Evolutionary conservation across 92 coral and sea anemone species (phyloP).

Genomic region (Umimayanthus chanpuru): DNA sequence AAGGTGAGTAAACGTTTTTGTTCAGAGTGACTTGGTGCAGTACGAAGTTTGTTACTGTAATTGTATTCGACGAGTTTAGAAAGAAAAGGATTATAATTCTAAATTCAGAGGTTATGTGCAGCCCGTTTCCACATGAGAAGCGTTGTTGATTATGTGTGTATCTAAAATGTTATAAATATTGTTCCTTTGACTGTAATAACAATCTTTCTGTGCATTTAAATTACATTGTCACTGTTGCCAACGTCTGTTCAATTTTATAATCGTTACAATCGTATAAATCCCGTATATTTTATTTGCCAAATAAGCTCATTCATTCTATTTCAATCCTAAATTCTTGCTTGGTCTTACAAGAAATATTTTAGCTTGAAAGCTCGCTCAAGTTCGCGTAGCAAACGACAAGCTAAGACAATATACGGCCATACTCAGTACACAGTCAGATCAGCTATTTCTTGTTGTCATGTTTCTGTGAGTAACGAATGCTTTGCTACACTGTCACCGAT

Average conservation of each 20-base stretch:
- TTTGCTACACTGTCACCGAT: not conserved
- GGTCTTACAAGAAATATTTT: not conserved
- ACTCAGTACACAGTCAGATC: not conserved
- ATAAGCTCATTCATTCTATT: not conserved
- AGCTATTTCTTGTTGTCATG: not conserved
- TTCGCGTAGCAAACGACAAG: not conserved
- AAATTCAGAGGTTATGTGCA: not conserved
- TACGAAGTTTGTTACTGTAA: not conserved
- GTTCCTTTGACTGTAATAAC: not conserved
- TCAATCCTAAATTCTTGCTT: not conserved
- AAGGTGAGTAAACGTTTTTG: constrained; percentile 16
- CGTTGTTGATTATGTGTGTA: not conserved
- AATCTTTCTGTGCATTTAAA: not conserved
- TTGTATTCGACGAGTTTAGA: not conserved
- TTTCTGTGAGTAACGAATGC: not conserved
- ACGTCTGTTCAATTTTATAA: not conserved
- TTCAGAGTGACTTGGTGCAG: not conserved
- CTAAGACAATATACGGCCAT: not conserved
- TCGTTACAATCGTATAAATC: not conserved
- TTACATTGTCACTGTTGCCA: not conserved
- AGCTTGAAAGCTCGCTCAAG: not conserved
- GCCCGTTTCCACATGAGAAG: not conserved
- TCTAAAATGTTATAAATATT: not conserved
- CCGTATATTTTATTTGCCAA: not conserved
- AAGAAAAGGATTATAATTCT: not conserved